A percentile compares a stretch with the other conserved stretches of the same genome.
phyloP scores from a whole-genome alignment of 1,140 invertebrate genomes.

The Trichonephila clavata region DNA sequence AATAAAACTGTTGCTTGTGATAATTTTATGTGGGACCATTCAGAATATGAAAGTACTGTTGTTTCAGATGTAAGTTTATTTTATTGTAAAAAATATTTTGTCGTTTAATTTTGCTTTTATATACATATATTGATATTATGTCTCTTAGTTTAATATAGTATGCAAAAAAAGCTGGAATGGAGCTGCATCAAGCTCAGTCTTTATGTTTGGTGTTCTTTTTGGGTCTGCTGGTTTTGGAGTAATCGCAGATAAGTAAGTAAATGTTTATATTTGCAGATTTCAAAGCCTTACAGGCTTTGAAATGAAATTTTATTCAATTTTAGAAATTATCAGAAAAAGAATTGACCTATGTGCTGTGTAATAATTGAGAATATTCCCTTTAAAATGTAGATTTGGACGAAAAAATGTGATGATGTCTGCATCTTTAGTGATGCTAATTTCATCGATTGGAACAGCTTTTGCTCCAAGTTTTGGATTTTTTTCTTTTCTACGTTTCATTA shows the following conservation, averaged over 20 bases:
- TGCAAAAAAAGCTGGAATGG: slow-evolving; percentile 79
- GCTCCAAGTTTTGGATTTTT: slow-evolving; percentile 77
- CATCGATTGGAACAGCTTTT: slow-evolving; percentile 78
- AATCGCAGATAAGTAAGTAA: slow-evolving; percentile 79
- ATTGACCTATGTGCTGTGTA: no score
- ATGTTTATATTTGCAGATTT: background rate
- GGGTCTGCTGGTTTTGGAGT: slow-evolving; percentile 79
- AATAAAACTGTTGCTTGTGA: slow-evolving; percentile 57
- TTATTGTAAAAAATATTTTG: no score
- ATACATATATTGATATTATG: background rate
- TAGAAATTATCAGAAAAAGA: no score
- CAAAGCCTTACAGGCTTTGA: no score
- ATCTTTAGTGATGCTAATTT: slow-evolving; percentile 76
- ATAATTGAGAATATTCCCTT: background rate
- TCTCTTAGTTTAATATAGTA: slow-evolving; percentile 79
- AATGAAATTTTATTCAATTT: no score
- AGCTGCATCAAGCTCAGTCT: slow-evolving; percentile 79
- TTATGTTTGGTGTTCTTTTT: slow-evolving; percentile 80
- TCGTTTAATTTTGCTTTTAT: background rate
- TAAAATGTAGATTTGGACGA: slow-evolving; percentile 76
- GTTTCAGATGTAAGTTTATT: slow-evolving; percentile 62
- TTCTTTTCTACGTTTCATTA: slow-evolving; percentile 78
- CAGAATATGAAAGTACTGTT: slow-evolving; percentile 69
- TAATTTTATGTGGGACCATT: slow-evolving; percentile 54
- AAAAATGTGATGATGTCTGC: slow-evolving; percentile 77